Evolutionary conservation across 2,888 invertebrate species (phyloP).

Genomic region (Dryobota labecula): DNA sequence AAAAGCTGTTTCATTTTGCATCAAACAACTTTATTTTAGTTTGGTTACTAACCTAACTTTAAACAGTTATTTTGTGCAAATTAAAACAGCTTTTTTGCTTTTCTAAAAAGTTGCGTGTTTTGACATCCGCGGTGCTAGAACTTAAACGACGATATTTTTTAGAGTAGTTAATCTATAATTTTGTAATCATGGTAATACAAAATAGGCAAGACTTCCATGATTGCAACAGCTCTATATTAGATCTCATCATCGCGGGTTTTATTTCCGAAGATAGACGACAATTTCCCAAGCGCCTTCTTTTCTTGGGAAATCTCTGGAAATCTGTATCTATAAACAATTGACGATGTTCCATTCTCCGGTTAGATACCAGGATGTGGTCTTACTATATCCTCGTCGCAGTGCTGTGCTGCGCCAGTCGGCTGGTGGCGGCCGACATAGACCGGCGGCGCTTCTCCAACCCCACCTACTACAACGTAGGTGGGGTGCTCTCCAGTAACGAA

Average conservation of each 20-base stretch:
- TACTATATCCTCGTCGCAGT: conserved; percentile 65
- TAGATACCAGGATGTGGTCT: conserved; percentile 69
- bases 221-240: too few relatives aligned
- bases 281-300: neutral
- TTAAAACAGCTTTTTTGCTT: too few relatives aligned
- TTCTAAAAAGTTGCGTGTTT: too few relatives aligned
- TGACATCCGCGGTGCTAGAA: too few relatives aligned
- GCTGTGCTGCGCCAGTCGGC: conserved; percentile 57
- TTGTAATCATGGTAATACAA: neutral
- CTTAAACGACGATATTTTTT: too few relatives aligned
- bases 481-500: conserved; percentile 96
- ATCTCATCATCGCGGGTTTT: neutral
- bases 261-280: neutral
- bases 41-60: too few relatives aligned
- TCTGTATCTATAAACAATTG: neutral
- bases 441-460: conserved; percentile 90
- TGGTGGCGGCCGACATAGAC: conserved; percentile 78
- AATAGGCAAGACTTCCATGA: neutral
- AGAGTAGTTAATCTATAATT: too few relatives aligned
- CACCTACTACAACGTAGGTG: conserved; percentile 96
- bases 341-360: neutral
- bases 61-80: too few relatives aligned
- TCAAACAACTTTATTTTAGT: too few relatives aligned
- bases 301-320: neutral
- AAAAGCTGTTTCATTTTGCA: too few relatives aligned